Base-by-base conservation (phyloP, 2,888 invertebrate genomes). In the Lacanobia oleracea region DNA sequence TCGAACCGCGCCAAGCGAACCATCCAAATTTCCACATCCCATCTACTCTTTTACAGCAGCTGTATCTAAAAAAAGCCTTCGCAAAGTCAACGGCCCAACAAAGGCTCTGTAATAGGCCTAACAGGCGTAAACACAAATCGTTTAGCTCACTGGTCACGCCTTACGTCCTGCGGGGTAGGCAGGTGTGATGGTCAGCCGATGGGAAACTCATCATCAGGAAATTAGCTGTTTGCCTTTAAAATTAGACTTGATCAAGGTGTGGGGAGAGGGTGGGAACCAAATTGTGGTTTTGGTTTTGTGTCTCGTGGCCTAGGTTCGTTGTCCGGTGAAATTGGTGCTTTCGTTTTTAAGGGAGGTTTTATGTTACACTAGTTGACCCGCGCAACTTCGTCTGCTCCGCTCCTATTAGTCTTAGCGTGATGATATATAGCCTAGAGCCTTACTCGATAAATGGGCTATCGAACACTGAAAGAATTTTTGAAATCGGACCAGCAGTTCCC, bases 101-200 rank as follows among this genome's bases (percentile, higher is more conserved):
- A 88, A 90, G 88, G 85, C 79, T 64, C 72, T 80, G 79, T 84
- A 83, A 84, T 90, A 91, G 91, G 89, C 90, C 87, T 91, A 92
- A 91, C 86, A 79, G 81, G 90, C 91, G 91, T 88, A 86, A 91
- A 90, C 87, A 87, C 84, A 88, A 86, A 88, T 88, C 86, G 84
- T 87, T 81, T 83, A 82, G 87, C 75, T 88, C 89, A 87, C 59
- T 88, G 89, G 78, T 72, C 77, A 78, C 79, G 67, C 78, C 79
- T 75, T 79, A 74, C 75, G 79, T 76, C 76, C 80, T 78, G 70
- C 68, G 67, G 71, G 81, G 79, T 71, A 78, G 73, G 68, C 76
- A 74, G 81, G 83, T 87, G 86, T 82, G 83, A 85, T 88, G 88
- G 75, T 67, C 87, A 88, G 48, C 81, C 84, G 75, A 74, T 85